Percentiles rank a stretch among this genome's conserved stretches.
Evolutionary conservation across 2,888 invertebrate genomes (phyloP).

Genomic region (Caenorhabditis sp.): DNA sequence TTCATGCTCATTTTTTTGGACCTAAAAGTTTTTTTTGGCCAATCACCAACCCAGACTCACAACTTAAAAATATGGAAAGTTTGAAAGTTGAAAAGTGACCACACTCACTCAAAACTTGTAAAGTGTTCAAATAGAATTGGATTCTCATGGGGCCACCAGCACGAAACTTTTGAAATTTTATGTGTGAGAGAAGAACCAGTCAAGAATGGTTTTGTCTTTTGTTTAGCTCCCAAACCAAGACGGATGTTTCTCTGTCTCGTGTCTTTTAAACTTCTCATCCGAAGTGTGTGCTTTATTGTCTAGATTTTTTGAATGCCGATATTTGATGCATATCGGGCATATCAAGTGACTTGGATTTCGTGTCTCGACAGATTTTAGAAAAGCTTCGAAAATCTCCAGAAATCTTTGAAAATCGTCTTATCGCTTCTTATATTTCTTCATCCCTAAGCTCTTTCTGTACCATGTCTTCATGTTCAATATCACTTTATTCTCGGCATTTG

Average conservation of each 20-base stretch:
- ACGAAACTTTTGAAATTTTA: constrained; percentile 39
- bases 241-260: constrained; percentile 22
- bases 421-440: constrained; percentile 6
- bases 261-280: not conserved
- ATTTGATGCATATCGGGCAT: constrained; percentile 35
- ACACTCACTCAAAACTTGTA: constrained; percentile 9
- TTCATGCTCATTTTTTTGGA: not conserved
- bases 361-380: constrained; percentile 7
- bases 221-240: constrained; percentile 32
- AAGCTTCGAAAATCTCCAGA: not conserved
- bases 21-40: too few species aligned
- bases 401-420: constrained; percentile 35
- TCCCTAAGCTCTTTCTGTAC: not conserved
- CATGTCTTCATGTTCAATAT: not conserved
- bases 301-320: constrained; percentile 20
- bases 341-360: constrained; percentile 10
- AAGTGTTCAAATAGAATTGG: constrained; percentile 48
- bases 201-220: constrained; percentile 44
- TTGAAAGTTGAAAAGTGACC: not conserved
- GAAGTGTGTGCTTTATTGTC: not conserved
- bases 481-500: not conserved
- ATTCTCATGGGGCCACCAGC: constrained; percentile 56
- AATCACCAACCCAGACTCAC: too few species aligned
- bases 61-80: not conserved
- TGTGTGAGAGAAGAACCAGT: constrained; percentile 20